phyloP scores from a whole-genome alignment of 2,888 invertebrate species.

The Saturnia pavonia region DNA sequence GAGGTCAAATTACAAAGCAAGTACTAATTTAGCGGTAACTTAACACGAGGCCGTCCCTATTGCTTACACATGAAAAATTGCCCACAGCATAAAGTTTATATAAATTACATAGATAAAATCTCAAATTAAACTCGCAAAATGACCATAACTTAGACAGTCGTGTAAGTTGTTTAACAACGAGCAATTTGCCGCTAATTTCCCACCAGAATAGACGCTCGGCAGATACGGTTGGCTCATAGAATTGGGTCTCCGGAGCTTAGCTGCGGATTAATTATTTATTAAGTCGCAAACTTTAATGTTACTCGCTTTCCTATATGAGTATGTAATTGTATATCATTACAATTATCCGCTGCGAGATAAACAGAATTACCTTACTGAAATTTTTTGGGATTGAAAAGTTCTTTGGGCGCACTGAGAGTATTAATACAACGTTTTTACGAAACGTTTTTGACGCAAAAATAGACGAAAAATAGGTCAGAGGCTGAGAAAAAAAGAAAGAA shows the following conservation, averaged over 20 bases:
- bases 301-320: slow-evolving; percentile 1
- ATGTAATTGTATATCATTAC: background rate
- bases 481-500: too few relatives aligned
- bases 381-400: background rate
- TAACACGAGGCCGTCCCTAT: too few relatives aligned
- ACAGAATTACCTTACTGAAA: background rate
- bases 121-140: background rate
- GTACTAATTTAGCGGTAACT: too few relatives aligned
- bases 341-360: background rate
- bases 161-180: slow-evolving; percentile 31
- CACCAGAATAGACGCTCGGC: slow-evolving; percentile 37
- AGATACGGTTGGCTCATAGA: slow-evolving; percentile 16
- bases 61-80: too few relatives aligned
- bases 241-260: slow-evolving; percentile 5
- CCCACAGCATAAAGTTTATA: too few relatives aligned
- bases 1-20: too few relatives aligned
- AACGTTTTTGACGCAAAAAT: too few relatives aligned
- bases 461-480: too few relatives aligned
- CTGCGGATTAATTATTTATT: slow-evolving; percentile 12
- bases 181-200: slow-evolving; percentile 52
- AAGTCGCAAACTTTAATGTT: slow-evolving; percentile 2
- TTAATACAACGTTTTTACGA: too few relatives aligned
- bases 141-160: background rate
- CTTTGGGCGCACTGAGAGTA: too few relatives aligned
- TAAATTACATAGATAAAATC: background rate